Evolutionary conservation across 2,888 invertebrate species (phyloP).

Genomic region (Eurois occulta): DNA sequence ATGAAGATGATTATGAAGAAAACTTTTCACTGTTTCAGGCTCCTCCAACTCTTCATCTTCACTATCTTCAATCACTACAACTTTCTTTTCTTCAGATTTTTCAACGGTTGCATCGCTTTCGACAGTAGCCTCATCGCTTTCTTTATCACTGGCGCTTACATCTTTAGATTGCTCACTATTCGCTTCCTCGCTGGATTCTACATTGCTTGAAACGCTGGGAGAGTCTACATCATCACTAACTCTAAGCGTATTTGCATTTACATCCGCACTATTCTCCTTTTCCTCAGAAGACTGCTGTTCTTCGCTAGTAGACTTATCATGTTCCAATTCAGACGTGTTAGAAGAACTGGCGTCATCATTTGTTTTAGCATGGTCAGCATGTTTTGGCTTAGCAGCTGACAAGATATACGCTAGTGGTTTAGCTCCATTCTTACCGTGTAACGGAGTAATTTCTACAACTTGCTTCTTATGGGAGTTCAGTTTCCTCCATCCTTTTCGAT

Average conservation of each 20-base stretch:
- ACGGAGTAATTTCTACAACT: slow-evolving; percentile 60
- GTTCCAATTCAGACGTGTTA: slow-evolving; percentile 43
- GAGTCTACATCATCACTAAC: not conserved
- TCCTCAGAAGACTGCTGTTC: slow-evolving; percentile 51
- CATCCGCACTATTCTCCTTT: slow-evolving; percentile 16
- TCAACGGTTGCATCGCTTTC: slow-evolving; percentile 35
- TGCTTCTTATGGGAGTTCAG: slow-evolving; percentile 60
- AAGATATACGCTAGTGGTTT: slow-evolving; percentile 64
- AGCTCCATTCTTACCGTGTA: slow-evolving; percentile 58
- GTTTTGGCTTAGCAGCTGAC: slow-evolving; percentile 51
- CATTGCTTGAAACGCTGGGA: slow-evolving; percentile 23
- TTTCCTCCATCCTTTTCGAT: slow-evolving; percentile 48
- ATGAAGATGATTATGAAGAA: not conserved
- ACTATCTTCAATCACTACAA: slow-evolving; percentile 31
- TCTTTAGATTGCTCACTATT: slow-evolving; percentile 22
- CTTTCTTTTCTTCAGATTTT: slow-evolving; percentile 5
- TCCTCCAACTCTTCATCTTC: slow-evolving; percentile 4
- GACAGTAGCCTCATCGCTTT: slow-evolving; percentile 9
- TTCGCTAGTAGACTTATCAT: slow-evolving; percentile 49
- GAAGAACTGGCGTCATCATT: slow-evolving; percentile 44
- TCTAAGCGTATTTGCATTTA: slow-evolving; percentile 17
- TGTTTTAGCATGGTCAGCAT: slow-evolving; percentile 6
- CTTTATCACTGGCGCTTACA: slow-evolving; percentile 28
- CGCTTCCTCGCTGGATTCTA: slow-evolving; percentile 32
- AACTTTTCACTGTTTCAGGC: not conserved